phyloP scores from a whole-genome alignment of 2,888 invertebrate genomes.

The Deilephila elpenor region DNA sequence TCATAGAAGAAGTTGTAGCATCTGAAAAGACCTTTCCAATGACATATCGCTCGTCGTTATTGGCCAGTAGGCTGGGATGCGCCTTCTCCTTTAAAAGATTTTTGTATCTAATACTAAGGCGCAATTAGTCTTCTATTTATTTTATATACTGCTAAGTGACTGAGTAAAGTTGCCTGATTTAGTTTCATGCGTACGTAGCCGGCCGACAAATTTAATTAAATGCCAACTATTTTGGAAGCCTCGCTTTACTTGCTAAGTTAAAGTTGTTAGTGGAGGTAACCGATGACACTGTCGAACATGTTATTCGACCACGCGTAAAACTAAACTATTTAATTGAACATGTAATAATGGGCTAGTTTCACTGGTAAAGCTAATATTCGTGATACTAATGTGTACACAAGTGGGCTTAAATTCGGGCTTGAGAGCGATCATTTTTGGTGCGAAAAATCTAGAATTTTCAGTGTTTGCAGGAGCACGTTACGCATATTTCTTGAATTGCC shows the following conservation, averaged over 20 bases:
- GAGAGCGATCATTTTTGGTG: too few species aligned
- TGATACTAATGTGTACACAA: too few species aligned
- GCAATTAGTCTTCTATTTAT: background rate
- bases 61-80: too few species aligned
- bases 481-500: too few species aligned
- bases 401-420: too few species aligned
- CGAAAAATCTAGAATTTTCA: too few species aligned
- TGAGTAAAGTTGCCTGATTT: background rate
- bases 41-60: too few species aligned
- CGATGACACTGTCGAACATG: background rate
- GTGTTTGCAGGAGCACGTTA: too few species aligned
- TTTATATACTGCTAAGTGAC: background rate
- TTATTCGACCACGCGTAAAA: background rate
- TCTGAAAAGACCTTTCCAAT: too few species aligned
- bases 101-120: too few species aligned
- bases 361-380: background rate
- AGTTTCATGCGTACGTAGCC: slow-evolving; percentile 11
- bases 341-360: background rate
- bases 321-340: background rate
- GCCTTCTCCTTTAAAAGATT: too few species aligned
- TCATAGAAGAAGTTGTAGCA: too few species aligned
- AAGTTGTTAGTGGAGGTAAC: slow-evolving; percentile 11
- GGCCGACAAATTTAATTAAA: slow-evolving; percentile 10
- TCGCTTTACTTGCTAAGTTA: background rate
- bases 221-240: background rate